Base-by-base conservation (phyloP, 2,888 invertebrate genomes). In the Choristoneura rosaceana region DNA sequence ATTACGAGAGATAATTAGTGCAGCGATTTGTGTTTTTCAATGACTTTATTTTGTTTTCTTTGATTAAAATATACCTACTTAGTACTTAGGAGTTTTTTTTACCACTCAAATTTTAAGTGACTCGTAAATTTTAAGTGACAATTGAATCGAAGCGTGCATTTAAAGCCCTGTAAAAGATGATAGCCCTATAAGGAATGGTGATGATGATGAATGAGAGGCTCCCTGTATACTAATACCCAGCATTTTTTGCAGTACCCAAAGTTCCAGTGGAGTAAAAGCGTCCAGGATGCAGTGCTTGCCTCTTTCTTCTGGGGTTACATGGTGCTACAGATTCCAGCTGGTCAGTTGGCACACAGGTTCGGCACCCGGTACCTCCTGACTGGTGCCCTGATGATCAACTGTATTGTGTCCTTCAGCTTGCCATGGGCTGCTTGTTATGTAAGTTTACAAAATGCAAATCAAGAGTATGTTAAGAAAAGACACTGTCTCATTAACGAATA, bases 321-420 rank as follows among this genome's bases (percentile, higher is more conserved):
- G 75, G 76, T 96, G 4, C 95, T 96, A 38, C 97, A 97, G 86
- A 89, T 96, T n/a, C 96, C 96, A 0, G 95, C 95, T 0, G 97
- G 97, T 0, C 95, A 96, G 75, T 82, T 98, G 70, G 96, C 97
- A 0, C 96, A 96, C 74, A 94, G 94, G 50, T 96, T 96, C 82
- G 97, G 98, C 4, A 96, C 97, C 0, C 96, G 96, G 75, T 91
- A 94, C 52, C 89, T 97, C 4, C 83, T 96, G 4, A 87, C 94
- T 0, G 83, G 89, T 0, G 95, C 96, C 0, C 87, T 96, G 79
- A 78, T 94, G 0, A 83, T 96, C 3, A 96, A 96, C 47, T 95
- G 96, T 0, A 50, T 97, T 0, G 88, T 96, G n/a, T 96, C 96
- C 0, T 85, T 97, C 10, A 78, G 96, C 2, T 94, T 96, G 69